These are phyloP conservation scores for Neolamprologus ventralis DNA, from an alignment of 2,113 vertebrate genomes.

Conservation along the genomic window DNA sequence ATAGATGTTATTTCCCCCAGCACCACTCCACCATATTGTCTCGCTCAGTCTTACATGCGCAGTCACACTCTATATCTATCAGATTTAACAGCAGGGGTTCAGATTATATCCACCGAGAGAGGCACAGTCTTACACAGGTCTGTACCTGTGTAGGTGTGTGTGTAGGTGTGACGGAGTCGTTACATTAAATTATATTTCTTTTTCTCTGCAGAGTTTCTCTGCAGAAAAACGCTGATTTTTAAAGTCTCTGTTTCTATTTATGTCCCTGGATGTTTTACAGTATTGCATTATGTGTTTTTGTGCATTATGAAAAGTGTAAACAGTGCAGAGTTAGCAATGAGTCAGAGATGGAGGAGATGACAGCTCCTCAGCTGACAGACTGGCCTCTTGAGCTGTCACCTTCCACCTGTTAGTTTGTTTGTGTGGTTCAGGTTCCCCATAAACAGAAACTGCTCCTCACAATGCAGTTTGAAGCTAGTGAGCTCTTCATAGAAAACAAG, in stretches of 20 bases:
- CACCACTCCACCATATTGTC: not conserved
- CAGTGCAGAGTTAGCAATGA: conserved; percentile 20
- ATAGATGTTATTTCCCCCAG: not conserved
- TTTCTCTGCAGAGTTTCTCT: not conserved
- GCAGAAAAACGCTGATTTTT: not conserved
- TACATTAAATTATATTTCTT: not conserved
- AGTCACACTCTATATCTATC: conserved; percentile 21
- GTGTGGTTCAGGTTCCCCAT: conserved; percentile 2
- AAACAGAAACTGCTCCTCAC: not conserved
- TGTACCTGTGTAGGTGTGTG: not conserved
- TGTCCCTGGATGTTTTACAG: not conserved
- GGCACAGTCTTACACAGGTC: not conserved
- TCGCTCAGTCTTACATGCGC: not conserved
- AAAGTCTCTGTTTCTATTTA: not conserved
- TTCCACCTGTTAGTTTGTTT: not conserved
- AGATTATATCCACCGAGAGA: conserved; percentile 37
- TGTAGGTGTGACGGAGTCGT: not conserved
- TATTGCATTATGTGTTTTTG: not conserved
- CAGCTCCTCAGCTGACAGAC: conserved; percentile 8
- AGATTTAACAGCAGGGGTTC: conserved; percentile 46
- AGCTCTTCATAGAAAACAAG: not conserved
- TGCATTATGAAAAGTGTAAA: not conserved
- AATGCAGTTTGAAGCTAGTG: not conserved
- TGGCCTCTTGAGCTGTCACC: not conserved
- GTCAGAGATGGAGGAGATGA: not conserved